Conservation (phyloP, 2,113 vertebrate genomes). For the Xerus inauris region DNA sequence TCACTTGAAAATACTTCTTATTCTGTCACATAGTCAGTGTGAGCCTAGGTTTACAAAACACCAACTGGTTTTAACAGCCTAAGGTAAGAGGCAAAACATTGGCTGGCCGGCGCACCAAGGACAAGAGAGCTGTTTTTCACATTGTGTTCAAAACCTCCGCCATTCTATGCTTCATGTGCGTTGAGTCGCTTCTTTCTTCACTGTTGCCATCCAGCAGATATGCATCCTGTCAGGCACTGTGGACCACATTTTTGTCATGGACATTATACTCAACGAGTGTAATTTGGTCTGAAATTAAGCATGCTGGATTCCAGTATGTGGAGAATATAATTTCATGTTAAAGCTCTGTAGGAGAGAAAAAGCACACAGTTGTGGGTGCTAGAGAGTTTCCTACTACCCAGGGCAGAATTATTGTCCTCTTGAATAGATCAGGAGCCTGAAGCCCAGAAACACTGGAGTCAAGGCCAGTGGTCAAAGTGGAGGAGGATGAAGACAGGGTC, state of each 20-base stretch:
- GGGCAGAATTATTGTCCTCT: neutral
- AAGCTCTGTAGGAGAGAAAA: neutral
- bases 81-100: neutral
- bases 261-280: neutral
- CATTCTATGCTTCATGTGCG: neutral
- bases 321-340: neutral
- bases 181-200: neutral
- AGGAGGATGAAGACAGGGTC: neutral
- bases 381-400: neutral
- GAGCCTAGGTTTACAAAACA: neutral
- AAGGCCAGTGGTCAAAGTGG: neutral
- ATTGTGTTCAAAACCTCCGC: neutral
- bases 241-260: neutral
- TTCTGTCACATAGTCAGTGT: neutral
- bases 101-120: neutral
- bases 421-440: neutral
- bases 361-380: neutral
- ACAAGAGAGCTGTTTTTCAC: neutral
- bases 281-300: neutral
- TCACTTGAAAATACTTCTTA: neutral
- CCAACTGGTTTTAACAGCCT: neutral
- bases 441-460: neutral
- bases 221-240: accelerated
- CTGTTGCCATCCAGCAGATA: neutral
- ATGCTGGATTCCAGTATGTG: neutral